Conservation (phyloP, 1,140 invertebrate genomes). For the Eciton burchellii region DNA sequence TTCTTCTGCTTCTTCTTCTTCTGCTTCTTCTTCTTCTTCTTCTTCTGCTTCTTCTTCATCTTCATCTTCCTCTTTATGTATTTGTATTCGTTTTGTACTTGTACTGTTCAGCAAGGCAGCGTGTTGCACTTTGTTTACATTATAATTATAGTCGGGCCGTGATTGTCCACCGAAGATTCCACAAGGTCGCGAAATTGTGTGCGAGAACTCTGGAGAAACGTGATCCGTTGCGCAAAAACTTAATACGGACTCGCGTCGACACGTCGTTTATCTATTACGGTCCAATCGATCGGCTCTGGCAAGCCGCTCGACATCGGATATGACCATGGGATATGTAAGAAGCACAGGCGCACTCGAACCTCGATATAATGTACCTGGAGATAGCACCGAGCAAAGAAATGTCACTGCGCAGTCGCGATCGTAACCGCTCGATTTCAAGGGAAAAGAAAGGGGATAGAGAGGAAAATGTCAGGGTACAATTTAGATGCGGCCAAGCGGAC, state of each 20-base stretch:
- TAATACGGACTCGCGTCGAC: conserved; percentile 29
- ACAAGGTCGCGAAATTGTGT: conserved; percentile 75
- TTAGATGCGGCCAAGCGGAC: no score
- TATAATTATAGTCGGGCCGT: conserved; percentile 83
- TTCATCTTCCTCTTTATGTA: conserved; percentile 79
- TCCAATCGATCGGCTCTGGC: conserved; percentile 22
- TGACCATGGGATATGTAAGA: conserved; percentile 25
- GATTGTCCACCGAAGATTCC: conserved; percentile 81
- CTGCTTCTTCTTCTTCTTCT: conserved; percentile 58
- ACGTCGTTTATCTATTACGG: conserved; percentile 34
- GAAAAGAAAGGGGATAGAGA: no score
- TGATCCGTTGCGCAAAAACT: conserved; percentile 45
- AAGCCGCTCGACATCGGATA: conserved; percentile 3
- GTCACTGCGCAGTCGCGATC: background rate
- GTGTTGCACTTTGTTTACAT: conserved; percentile 86
- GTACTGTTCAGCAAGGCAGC: conserved; percentile 86
- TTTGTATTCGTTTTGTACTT: conserved; percentile 86
- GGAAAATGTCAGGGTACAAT: no score
- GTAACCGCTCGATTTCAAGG: background rate
- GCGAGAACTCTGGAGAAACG: conserved; percentile 41
- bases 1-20: conserved; percentile 61
- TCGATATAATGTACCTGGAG: conserved; percentile 24
- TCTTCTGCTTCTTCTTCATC: conserved; percentile 63
- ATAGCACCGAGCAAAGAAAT: background rate
- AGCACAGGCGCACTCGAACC: conserved; percentile 29